A percentile compares a stretch with the other conserved stretches of the same genome.
phyloP scores from a whole-genome alignment of 2,797 vertebrate species.

The Sebastes kiyomatsui region DNA sequence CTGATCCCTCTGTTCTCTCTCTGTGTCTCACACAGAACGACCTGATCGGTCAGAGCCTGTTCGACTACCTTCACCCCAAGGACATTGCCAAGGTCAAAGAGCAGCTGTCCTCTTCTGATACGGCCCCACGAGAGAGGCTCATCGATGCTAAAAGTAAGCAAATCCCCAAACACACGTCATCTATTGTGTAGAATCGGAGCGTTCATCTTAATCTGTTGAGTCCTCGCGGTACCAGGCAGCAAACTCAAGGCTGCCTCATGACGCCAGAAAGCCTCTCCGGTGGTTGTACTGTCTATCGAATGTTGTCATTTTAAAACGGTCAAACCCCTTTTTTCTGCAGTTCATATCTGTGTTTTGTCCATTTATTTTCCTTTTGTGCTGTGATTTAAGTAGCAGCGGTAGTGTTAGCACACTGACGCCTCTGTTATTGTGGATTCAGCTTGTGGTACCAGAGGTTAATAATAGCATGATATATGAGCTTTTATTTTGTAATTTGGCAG shows the following conservation, averaged over 20 bases:
- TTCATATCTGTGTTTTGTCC: neutral
- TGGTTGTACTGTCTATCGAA: too few species aligned
- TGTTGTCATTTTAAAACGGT: too few species aligned
- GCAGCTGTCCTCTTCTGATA: slow-evolving; percentile 97
- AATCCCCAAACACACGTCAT: neutral
- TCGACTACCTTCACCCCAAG: slow-evolving; percentile 99
- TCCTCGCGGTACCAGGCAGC: neutral
- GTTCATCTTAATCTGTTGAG: neutral
- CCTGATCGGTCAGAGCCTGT: slow-evolving; percentile 98
- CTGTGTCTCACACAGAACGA: slow-evolving; percentile 83
- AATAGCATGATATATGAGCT: neutral
- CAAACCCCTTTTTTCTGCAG: too few species aligned
- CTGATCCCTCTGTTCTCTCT: neutral
- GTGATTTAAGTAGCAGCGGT: neutral
- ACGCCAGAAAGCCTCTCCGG: too few species aligned
- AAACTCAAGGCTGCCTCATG: neutral
- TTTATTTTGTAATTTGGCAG: neutral
- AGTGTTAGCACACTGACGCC: too few species aligned
- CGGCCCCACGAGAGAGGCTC: slow-evolving; percentile 93
- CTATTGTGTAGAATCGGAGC: neutral
- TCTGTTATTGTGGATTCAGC: neutral
- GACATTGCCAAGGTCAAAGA: slow-evolving; percentile 99
- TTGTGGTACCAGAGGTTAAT: neutral
- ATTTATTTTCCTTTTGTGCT: neutral
- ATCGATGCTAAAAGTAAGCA: slow-evolving; percentile 97